phyloP scores from a whole-genome alignment of 2,888 invertebrate genomes.

The Conistra vaccinii region DNA sequence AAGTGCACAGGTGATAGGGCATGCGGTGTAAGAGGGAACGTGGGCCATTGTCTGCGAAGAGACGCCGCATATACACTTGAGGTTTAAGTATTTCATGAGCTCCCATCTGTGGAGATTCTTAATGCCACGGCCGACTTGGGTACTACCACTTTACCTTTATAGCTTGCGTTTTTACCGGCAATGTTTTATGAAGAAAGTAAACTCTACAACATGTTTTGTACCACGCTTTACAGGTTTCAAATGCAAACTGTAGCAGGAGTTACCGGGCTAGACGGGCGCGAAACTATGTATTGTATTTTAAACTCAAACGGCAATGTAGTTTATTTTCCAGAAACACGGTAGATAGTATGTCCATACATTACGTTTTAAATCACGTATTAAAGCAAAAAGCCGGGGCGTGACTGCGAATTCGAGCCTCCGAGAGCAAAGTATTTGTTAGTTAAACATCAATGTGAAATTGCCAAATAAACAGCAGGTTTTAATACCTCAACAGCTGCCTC shows the following conservation, averaged over 20 bases:
- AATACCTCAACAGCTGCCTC: constrained; percentile 86
- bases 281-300: background rate
- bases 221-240: background rate
- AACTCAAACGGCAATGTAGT: background rate
- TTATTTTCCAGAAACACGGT: background rate
- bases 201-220: background rate
- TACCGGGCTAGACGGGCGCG: background rate
- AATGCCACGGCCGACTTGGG: too few species aligned
- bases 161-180: background rate
- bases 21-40: too few species aligned
- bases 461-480: background rate
- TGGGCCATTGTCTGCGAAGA: too few species aligned
- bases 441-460: background rate
- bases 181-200: background rate
- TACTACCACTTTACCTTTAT: background rate
- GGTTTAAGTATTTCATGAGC: too few species aligned
- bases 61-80: too few species aligned
- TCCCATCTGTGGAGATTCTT: too few species aligned
- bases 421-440: background rate
- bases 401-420: too few species aligned
- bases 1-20: too few species aligned
- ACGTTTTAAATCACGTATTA: background rate
- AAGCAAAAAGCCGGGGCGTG: background rate
- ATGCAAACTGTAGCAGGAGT: background rate
- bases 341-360: background rate